Evolutionary conservation across 2,888 invertebrate genomes (phyloP), one percentile per base, ranked within the genome.

Genomic region (Aleiodes testaceus): DNA sequence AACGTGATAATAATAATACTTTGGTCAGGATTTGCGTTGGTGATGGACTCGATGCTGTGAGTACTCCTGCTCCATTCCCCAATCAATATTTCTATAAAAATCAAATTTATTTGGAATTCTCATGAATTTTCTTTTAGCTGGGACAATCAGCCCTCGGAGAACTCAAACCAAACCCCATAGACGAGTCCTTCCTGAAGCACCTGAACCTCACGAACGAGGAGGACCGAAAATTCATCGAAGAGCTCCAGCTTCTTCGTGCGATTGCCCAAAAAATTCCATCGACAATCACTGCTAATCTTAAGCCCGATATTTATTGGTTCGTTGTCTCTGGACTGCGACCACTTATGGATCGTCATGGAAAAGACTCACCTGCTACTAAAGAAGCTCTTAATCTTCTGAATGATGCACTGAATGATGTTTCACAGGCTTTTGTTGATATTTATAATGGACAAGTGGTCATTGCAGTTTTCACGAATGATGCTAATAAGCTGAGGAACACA

Each of bases 251-350:
- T 18, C 85, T 93, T 49, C 89, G 90, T 79, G 89, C 90, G 55
- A 89, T 93, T 74, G 89, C 89, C 72, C 86, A 89, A 20, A 90
- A 90, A 88, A 89, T 90, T 79, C 79, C 87, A 68, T 90, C 90
- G 50, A 88, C 84, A 0, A 83, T 91, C 6, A 85, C 85, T 61
- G 85, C 89, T 61, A 92, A 93, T 81, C 89, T 90, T 69, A 86
- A 90, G 63, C 89, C 92, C 63, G 92, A 93, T 84, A 89, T 92
- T 78, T 92, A 90, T 84, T 92, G 92, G 91, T 89, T 94, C 78
- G 90, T 91, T 72, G 88, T 93, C 76, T 87, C 89, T 50, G 90
- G 91, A 9, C 88, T 94, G 20, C 92, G 92, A 80, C 89, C 91
- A 9, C 85, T 94, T 18, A 89, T 91, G 14, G 92, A 93, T 81